Evolutionary conservation across 2,888 invertebrate genomes (phyloP).

Genomic region (Pseudeuparius sepicola): DNA sequence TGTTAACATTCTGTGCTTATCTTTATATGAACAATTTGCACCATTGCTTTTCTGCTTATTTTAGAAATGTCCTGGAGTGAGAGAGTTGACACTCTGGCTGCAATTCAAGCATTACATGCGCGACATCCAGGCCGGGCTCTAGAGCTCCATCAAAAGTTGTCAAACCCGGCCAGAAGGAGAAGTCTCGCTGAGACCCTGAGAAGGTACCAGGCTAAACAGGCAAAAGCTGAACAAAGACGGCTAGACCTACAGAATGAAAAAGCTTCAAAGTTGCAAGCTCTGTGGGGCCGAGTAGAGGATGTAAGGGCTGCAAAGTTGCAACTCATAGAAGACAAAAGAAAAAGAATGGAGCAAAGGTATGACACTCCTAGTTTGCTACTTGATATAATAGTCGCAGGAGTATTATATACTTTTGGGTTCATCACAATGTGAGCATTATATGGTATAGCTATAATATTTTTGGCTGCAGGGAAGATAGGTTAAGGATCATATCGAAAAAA

Average conservation of each 20-base stretch:
- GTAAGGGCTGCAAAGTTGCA: constrained; percentile 77
- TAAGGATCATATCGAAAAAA: too few relatives aligned
- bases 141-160: constrained; percentile 87
- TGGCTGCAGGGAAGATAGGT: too few relatives aligned
- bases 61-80: constrained; percentile 74
- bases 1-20: too few relatives aligned
- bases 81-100: constrained; percentile 68
- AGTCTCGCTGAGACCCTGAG: constrained; percentile 74
- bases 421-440: too few relatives aligned
- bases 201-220: constrained; percentile 81
- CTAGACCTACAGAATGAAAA: constrained; percentile 74
- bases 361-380: constrained; percentile 3
- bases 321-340: constrained; percentile 70
- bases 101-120: constrained; percentile 66
- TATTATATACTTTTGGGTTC: too few relatives aligned
- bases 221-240: constrained; percentile 80
- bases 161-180: constrained; percentile 78
- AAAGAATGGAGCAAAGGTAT: constrained; percentile 56
- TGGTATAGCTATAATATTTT: too few relatives aligned
- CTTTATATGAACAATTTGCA: too few relatives aligned
- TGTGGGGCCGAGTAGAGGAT: constrained; percentile 77
- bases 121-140: constrained; percentile 89
- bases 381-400: too few relatives aligned
- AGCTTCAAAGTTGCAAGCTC: constrained; percentile 72
- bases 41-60: too few relatives aligned